Evolutionary conservation across 1,140 invertebrate genomes (phyloP), one percentile per base, ranked within the genome.

Genomic region (Lasaia peninsularis): DNA sequence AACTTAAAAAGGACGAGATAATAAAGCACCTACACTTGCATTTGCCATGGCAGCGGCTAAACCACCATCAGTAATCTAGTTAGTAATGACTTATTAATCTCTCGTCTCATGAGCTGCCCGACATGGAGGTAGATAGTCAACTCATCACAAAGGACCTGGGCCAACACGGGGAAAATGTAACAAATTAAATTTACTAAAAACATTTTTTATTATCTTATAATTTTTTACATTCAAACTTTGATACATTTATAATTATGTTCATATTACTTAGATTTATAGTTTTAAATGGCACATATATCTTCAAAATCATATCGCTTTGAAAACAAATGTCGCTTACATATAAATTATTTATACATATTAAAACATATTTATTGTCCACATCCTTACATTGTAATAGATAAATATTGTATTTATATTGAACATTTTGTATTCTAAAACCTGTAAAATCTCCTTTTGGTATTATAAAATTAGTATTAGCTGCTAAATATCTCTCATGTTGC

Each of bases 401-500:
- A 37, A 65, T 74, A 2, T 78, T 76, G 78, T 75, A 86, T 64
- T 80, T 77, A 7, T 70, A 68, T 40, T 62, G 21, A 34, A 78
- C 48, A 52, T 72, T 78, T 63, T 69, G 56, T 56, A 86, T 72
- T 56, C 64, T 63, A 37, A 76, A 81, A 5, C 66, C 51, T n/a
- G 58, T 21, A 62, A 69, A 67, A 37, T 75, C 65, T 51, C 63
- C 73, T 67, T 76, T 85, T 1, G 82, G 82, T 18, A 86, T 75
- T 1, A 78, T 50, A 65, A 86, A 86, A 62, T 79, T 85, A 5
- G 78, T 84, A 67, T 78, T 84, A 50, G 60, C 71, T 1, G 78
- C 82, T 52, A 88, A 64, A 67, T 74, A 88, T 58, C 64, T 69
- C 54, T 88, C 85, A 60, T 88, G 78, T 58, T 85, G 74, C 85